A percentile compares a stretch with the other conserved stretches of the same genome.
These are phyloP conservation scores for Melierax canorus DNA, from an alignment of 2,113 vertebrate species.

Conservation along the genomic window DNA sequence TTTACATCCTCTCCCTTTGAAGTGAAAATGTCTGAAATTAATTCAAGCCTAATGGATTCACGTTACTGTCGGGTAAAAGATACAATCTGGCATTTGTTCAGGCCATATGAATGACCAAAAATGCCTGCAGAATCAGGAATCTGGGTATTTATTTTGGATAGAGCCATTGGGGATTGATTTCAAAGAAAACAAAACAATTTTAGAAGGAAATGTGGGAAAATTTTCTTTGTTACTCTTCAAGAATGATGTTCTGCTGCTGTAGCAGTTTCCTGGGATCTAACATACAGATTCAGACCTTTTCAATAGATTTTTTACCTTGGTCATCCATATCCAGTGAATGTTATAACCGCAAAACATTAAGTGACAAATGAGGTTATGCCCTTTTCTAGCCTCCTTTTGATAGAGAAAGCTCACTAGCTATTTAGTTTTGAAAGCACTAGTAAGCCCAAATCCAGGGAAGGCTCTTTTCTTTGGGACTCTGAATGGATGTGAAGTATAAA, in stretches of 20 bases:
- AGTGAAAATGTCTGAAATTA: too few relatives aligned
- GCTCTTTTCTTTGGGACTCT: neutral
- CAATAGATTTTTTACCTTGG: neutral
- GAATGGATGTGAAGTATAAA: neutral
- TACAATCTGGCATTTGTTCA: too few relatives aligned
- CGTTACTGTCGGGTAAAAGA: too few relatives aligned
- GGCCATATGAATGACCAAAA: neutral
- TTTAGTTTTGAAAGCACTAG: neutral
- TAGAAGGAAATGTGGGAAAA: neutral
- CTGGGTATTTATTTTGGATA: neutral
- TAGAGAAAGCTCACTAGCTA: neutral
- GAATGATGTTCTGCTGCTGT: neutral
- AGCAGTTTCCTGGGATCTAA: neutral
- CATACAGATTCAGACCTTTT: neutral
- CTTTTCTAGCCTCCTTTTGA: neutral
- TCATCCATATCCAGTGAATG: neutral
- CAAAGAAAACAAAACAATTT: neutral
- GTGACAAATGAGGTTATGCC: fast-evolving
- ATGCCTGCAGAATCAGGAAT: neutral
- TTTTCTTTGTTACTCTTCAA: neutral
- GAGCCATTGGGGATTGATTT: neutral
- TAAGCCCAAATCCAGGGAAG: neutral
- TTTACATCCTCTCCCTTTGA: too few relatives aligned
- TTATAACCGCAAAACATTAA: neutral
- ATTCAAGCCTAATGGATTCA: too few relatives aligned